Evolutionary conservation across 2,888 invertebrate species (phyloP).

Genomic region (Chloromyia formosa): DNA sequence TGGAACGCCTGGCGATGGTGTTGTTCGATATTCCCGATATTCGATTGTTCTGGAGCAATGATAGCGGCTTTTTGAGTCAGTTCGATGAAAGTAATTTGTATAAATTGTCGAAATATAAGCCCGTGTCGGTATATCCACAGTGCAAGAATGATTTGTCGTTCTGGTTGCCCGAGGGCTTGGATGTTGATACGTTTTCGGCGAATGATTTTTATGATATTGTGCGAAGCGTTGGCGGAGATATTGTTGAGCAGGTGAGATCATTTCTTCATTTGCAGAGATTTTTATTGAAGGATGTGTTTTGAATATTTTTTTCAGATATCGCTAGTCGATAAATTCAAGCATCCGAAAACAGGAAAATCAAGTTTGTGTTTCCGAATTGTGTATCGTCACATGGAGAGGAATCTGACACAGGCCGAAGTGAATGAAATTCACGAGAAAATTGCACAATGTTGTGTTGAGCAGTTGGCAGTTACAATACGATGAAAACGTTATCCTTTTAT

Average conservation of each 20-base stretch:
- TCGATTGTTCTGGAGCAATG: constrained; percentile 93
- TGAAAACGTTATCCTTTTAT: constrained; percentile 52
- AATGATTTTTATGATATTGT: constrained; percentile 95
- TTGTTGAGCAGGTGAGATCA: constrained; percentile 84
- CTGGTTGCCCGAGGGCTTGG: constrained; percentile 81
- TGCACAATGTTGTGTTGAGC: constrained; percentile 66
- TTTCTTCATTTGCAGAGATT: constrained; percentile 31
- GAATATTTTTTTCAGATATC: constrained; percentile 69
- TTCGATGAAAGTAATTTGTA: constrained; percentile 80
- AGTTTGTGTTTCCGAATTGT: constrained; percentile 93
- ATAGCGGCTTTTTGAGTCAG: constrained; percentile 90
- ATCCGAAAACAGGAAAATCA: constrained; percentile 81
- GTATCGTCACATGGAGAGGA: constrained; percentile 91
- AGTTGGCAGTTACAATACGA: constrained; percentile 61
- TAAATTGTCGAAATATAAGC: constrained; percentile 77
- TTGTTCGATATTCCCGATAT: constrained; percentile 96
- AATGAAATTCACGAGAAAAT: constrained; percentile 84
- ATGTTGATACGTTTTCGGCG: constrained; percentile 70
- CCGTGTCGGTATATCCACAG: constrained; percentile 86
- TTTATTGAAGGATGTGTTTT: neutral
- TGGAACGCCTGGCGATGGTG: constrained; percentile 96
- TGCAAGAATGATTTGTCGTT: constrained; percentile 94
- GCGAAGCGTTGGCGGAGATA: constrained; percentile 85
- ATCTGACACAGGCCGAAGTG: constrained; percentile 87
- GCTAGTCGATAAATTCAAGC: constrained; percentile 84